Base-by-base conservation (phyloP, 2,113 vertebrate genomes). In the Rhagologus leucostigma region DNA sequence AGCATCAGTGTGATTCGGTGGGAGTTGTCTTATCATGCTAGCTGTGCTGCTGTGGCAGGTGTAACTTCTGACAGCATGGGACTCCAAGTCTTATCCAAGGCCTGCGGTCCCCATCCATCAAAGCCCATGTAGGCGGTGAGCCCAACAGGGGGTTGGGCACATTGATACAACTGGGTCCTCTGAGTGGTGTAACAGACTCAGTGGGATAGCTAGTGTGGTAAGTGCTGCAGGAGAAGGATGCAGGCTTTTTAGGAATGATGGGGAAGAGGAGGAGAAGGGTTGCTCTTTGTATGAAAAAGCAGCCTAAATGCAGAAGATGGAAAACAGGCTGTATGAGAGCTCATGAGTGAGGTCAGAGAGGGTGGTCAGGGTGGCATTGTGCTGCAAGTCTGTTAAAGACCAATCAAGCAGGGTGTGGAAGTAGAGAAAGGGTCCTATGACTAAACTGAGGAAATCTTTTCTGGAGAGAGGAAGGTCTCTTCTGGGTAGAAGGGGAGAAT, bases 151-250 rank as follows among this genome's bases (percentile, higher is more conserved):
- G 35, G 12, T 1, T 68, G 63, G 57, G 30, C n/a, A n/a, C 14
- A 3, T 10, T 69, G 84, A 5, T 52, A 46, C 64, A 74, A 2
- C 37, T 24, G 71, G 22, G 67, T 2, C 1, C 30, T 42, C 16
- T 39, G 49, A 53, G 16, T 37, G 85, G 35, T 41, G 7, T 70
- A 32, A 18, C 1, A 9, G 29, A 4, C 15, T 53, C 19, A 21
- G 29, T 41, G 35, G 60, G n/a, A 49, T 13, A 27, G 63, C 32
- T 64, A 3, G 49, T 2, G 10, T 27, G 18, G n/a, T 29, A 24
- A 14, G 16, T 0, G 4, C 44, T 37, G 52, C 0, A 0, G 33
- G 42, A 55, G 50, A 27, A 39, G 23, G 18, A 21, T 3, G 2
- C 16, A 29, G 13, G 19, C 19, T 44, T 18, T 68, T 62, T 18